These are phyloP conservation scores for Grallaria varia DNA, from an alignment of 2,113 vertebrate genomes.

Conservation along the genomic window DNA sequence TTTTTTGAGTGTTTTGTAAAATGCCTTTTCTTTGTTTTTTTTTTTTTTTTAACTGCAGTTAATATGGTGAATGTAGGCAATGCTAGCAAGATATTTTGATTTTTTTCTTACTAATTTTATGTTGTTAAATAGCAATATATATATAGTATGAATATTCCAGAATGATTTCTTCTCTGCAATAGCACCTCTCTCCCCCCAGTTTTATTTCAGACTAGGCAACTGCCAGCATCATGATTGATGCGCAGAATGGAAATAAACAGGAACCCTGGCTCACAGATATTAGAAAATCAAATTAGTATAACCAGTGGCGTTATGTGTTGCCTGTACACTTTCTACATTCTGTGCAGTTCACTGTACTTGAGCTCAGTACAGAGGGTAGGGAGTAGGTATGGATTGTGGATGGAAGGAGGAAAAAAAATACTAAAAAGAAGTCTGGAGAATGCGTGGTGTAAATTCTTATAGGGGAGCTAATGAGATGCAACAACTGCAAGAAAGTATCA, in stretches of 20 bases:
- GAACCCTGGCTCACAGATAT: background rate
- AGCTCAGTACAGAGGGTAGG: background rate
- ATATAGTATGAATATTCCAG: background rate
- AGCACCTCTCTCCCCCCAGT: fast-evolving
- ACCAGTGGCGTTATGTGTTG: background rate
- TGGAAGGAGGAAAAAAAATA: background rate
- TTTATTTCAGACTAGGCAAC: background rate
- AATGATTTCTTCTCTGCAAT: background rate
- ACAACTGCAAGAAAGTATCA: background rate
- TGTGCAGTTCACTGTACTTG: background rate
- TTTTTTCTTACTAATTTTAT: background rate
- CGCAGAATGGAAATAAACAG: background rate
- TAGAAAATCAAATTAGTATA: background rate
- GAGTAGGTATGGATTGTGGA: background rate
- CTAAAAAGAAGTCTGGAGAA: background rate
- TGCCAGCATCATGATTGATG: background rate
- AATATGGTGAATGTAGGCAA: background rate
- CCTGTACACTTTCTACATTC: background rate
- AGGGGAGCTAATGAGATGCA: background rate
- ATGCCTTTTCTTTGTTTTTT: background rate
- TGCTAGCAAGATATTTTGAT: background rate
- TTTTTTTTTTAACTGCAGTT: background rate
- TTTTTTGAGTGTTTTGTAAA: background rate
- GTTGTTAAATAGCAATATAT: background rate
- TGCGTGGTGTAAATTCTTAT: background rate